Conservation (phyloP, 2,888 invertebrate genomes). For the Megaustenia siamemsis region DNA sequence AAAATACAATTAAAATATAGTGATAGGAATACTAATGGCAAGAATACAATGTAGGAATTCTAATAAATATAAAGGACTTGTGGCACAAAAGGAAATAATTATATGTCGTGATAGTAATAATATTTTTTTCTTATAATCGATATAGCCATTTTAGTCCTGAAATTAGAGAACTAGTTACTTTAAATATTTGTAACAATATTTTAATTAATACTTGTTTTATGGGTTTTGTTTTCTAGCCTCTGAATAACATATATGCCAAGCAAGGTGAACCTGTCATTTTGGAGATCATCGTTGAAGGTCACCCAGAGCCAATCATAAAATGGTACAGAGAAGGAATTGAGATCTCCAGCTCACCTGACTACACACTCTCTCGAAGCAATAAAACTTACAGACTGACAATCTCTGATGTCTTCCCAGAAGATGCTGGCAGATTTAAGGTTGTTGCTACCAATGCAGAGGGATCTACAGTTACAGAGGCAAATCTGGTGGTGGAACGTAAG, state of each 20-base stretch:
- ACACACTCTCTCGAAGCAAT: slow-evolving; percentile 86
- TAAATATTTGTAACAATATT: too few relatives aligned
- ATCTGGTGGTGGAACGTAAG: slow-evolving; percentile 73
- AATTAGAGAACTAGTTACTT: too few relatives aligned
- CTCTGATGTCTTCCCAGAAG: slow-evolving; percentile 83
- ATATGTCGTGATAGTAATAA: too few relatives aligned
- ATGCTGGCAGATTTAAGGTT: slow-evolving; percentile 90
- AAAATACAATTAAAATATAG: too few relatives aligned
- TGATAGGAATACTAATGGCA: too few relatives aligned
- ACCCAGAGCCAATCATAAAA: slow-evolving; percentile 77
- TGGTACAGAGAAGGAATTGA: slow-evolving; percentile 80
- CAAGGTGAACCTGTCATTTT: slow-evolving; percentile 74
- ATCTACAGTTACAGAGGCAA: slow-evolving; percentile 70
- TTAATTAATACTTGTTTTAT: background rate
- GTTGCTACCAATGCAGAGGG: slow-evolving; percentile 91
- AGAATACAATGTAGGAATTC: too few relatives aligned
- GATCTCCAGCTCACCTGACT: slow-evolving; percentile 84
- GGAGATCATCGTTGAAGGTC: slow-evolving; percentile 73
- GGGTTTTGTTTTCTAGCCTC: slow-evolving; percentile 50
- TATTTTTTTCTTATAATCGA: too few relatives aligned
- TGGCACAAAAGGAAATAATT: too few relatives aligned
- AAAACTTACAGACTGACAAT: slow-evolving; percentile 89
- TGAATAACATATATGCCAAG: slow-evolving; percentile 50
- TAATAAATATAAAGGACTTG: too few relatives aligned
- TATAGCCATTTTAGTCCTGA: too few relatives aligned